Base-by-base conservation (phyloP, 2,797 vertebrate genomes). In the Novumbra hubbsi region DNA sequence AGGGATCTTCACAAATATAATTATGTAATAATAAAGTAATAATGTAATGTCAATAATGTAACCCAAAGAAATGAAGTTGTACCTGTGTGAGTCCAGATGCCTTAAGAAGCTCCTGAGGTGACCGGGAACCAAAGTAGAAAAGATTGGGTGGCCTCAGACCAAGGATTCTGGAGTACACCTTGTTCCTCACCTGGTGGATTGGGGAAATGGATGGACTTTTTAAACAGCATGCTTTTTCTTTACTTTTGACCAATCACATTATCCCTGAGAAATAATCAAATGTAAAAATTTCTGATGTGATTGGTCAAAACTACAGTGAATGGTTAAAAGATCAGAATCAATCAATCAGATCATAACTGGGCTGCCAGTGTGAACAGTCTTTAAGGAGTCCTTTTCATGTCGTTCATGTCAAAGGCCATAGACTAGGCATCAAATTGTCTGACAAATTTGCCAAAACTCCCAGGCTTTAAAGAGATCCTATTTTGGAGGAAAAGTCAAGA, bases 41-140 rank as follows among this genome's bases (percentile, higher is more conserved):
- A n/a, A n/a, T n/a, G n/a, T n/a, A n/a, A n/a, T n/a, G n/a, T 38
- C 8, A 38, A 38, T 38, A 38, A 38, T 38, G 34, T 38, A 38
- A 45, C 12, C 41, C 41, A 45, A 45, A 2, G 2, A 4, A 45
- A 45, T 45, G 5, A 45, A 19, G 3, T 21, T 11, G 2, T 71
- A 99, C 97, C 95, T 98, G 97, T 6, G 97, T 99, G 48, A 99
- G 95, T 14, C 97, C 97, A 0, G 97, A 99, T 65, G 95, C 95
- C 63, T 96, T 96, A 72, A 99, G 94, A 19, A 99, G 94, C 85
- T 99, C 97, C 89, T 98, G 97, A 0, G 98, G 98, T 0, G 98
- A 98, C 0, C 96, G 95, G 82, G 96, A 96, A 70, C 95, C 96
- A 0, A 96, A 96, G 80, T 97, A 96, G 86, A 95, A 96, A 69